phyloP scores from a whole-genome alignment of 2,113 vertebrate genomes.

The Theropithecus gelada region DNA sequence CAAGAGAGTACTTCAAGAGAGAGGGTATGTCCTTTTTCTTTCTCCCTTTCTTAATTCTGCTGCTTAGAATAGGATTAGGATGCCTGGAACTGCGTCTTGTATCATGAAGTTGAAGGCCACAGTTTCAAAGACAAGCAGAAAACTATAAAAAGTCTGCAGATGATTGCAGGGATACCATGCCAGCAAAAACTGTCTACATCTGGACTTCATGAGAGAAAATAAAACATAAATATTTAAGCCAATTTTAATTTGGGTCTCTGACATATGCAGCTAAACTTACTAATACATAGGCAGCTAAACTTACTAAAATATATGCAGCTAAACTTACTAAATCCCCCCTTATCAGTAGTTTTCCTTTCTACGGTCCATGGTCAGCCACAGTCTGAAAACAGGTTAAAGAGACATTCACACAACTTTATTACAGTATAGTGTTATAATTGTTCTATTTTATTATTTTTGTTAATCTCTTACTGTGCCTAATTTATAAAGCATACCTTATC shows the following conservation, averaged over 20 bases:
- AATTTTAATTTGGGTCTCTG: conserved; percentile 27
- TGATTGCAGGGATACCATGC: background rate
- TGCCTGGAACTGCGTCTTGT: background rate
- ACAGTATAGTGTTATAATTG: background rate
- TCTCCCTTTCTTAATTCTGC: background rate
- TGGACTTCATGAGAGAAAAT: background rate
- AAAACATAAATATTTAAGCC: conserved; percentile 12
- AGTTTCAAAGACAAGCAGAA: conserved; percentile 30
- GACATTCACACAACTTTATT: background rate
- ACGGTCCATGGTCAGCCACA: background rate
- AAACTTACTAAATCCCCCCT: background rate
- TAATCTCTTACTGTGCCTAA: background rate
- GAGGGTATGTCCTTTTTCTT: background rate
- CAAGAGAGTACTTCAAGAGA: background rate
- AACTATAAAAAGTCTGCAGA: background rate
- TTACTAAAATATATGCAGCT: background rate
- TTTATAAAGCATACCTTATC: background rate
- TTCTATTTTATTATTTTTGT: background rate
- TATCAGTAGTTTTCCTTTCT: background rate
- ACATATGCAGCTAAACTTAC: background rate
- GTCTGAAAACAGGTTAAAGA: background rate
- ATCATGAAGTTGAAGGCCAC: background rate
- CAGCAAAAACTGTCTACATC: background rate
- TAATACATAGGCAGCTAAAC: background rate
- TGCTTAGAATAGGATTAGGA: background rate